Evolutionary conservation across 2,888 invertebrate genomes (phyloP), one percentile per base, ranked within the genome.

Genomic region (Polylopha cassiicola): DNA sequence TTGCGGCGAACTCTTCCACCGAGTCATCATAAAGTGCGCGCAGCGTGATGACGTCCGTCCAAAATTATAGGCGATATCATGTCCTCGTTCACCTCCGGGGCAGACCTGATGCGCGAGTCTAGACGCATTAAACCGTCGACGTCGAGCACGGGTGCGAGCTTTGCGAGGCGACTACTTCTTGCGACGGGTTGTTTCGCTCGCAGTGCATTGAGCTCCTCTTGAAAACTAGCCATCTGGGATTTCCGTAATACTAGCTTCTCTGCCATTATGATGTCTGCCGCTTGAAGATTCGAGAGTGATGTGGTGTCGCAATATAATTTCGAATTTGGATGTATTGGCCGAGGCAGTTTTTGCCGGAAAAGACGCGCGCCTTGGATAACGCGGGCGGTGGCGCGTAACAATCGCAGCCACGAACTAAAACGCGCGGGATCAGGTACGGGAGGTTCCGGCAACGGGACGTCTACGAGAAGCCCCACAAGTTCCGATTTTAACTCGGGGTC

Each of bases 341-440:
- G 17, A 11, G 30, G 18, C 13, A 31, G 21, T 14, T 31, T 14
- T 13, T 20, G 31, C 14, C 31, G 21, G 5, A 21, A 31, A 9
- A 14, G 20, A 10, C 21, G 31, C 8, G 24, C 24, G 24, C 17
- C n/a, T 3, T 33, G 7, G 14, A 10, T 5, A 7, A 24, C 33
- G 10, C 30, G 30, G 30, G 20, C 30, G 3, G 21, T 31, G 20
- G 14, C 5, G n/a, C n/a, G n/a, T n/a, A n/a, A n/a, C n/a, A 28
- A 14, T 16, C 28, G 28, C 9, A 17, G 10, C 28, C 17, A 28
- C 2, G 16, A 28, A 3, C 28, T 17, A 28, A 28, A 28, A 28
- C 16, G 17, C 10, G 17, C 16, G 6, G 17, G 9, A 3, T 17
- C 10, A 17, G 28, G 28, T 2, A 15, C n/a, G n/a, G n/a, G n/a